Evolutionary conservation across 2,888 invertebrate species (phyloP).

Genomic region (Stenoptilia bipunctidactyla): DNA sequence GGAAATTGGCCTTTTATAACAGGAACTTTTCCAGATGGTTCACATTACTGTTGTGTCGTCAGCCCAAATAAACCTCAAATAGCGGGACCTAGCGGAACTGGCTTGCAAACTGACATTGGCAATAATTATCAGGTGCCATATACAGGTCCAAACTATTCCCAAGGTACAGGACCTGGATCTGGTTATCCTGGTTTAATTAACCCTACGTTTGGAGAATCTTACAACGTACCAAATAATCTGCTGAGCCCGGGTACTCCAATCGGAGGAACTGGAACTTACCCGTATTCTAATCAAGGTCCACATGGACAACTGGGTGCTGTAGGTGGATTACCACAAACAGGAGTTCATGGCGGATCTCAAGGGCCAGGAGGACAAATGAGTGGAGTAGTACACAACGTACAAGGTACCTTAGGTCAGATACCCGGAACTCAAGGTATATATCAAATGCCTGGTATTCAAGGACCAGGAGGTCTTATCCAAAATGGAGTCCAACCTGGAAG

Average conservation of each 20-base stretch:
- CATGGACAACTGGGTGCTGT: neutral
- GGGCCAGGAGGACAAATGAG: too few relatives aligned
- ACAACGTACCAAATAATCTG: neutral
- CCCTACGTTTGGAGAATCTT: neutral
- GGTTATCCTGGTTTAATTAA: neutral
- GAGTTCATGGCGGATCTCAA: conserved; percentile 1
- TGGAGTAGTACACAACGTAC: too few relatives aligned
- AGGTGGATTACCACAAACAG: conserved; percentile 4
- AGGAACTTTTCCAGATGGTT: conserved; percentile 22
- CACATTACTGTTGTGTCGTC: conserved; percentile 30
- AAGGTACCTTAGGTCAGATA: too few relatives aligned
- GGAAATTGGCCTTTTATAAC: conserved; percentile 23
- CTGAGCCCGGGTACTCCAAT: neutral
- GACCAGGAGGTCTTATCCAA: too few relatives aligned
- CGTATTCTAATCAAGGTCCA: neutral
- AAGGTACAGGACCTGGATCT: too few relatives aligned
- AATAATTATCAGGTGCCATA: too few relatives aligned
- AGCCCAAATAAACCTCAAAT: conserved; percentile 21
- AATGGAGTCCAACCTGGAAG: too few relatives aligned
- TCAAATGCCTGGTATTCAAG: too few relatives aligned
- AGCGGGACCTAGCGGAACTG: conserved; percentile 3
- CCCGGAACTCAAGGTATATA: too few relatives aligned
- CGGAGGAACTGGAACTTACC: conserved; percentile 1
- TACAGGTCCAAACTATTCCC: too few relatives aligned
- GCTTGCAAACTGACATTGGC: too few relatives aligned